These are phyloP conservation scores for Ptilorrhoa leucosticta DNA, from an alignment of 2,113 vertebrate species.

Conservation along the genomic window DNA sequence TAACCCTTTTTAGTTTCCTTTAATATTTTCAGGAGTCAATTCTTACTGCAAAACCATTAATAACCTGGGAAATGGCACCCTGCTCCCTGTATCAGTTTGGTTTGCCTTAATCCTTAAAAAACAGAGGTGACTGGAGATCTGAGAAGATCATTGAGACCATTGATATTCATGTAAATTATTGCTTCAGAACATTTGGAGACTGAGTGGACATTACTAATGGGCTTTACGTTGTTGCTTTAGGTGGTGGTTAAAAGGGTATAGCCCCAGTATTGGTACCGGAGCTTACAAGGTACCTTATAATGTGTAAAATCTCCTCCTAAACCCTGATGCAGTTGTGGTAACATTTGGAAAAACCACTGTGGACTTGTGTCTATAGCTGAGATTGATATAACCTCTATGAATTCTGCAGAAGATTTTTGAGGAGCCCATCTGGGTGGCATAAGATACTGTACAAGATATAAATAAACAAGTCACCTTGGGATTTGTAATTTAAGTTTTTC, in stretches of 20 bases:
- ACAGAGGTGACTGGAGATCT: slow-evolving; percentile 73
- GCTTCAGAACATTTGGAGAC: slow-evolving; percentile 80
- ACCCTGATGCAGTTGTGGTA: slow-evolving; percentile 79
- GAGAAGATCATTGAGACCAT: slow-evolving; percentile 63
- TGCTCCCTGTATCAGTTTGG: slow-evolving; percentile 76
- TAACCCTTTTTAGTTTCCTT: not conserved
- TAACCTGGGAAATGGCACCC: slow-evolving; percentile 65
- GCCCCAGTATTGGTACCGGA: slow-evolving; percentile 70
- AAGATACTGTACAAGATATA: not conserved
- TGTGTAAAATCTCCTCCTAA: slow-evolving; percentile 74
- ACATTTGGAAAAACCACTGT: slow-evolving; percentile 63
- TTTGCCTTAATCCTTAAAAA: slow-evolving; percentile 79
- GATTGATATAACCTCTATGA: slow-evolving; percentile 67
- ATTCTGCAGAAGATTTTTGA: not conserved
- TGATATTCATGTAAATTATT: slow-evolving; percentile 76
- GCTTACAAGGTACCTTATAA: slow-evolving; percentile 76
- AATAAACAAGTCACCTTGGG: slow-evolving; percentile 21
- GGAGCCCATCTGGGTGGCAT: not conserved
- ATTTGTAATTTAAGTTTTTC: not conserved
- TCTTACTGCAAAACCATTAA: slow-evolving; percentile 83
- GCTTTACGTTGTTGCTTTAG: slow-evolving; percentile 63
- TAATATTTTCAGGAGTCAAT: slow-evolving; percentile 62
- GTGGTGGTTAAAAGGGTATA: slow-evolving; percentile 65
- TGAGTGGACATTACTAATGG: slow-evolving; percentile 80
- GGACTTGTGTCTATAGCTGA: slow-evolving; percentile 70